Evolutionary conservation across 1,140 invertebrate genomes (phyloP), one percentile per base, ranked within the genome.

Genomic region (Pogonomyrmex barbatus): DNA sequence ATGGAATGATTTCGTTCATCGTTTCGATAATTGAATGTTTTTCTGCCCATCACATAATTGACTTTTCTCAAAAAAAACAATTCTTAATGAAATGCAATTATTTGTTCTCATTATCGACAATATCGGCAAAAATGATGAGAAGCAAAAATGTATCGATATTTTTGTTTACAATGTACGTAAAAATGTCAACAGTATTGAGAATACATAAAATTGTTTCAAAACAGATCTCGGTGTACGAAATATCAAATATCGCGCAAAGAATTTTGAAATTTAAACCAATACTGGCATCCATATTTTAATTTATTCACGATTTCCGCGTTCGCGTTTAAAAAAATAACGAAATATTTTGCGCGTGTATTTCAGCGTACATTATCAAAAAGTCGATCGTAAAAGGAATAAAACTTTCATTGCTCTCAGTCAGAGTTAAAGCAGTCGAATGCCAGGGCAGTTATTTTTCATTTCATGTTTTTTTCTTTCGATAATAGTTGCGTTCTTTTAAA

Each of bases 201-300:
- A 85, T 24, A 65, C 36, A 78, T 47, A 36, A 47, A 54, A 85
- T 78, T 65, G 58, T 85, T 78, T 77, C 47, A 65, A 85, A 85
- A 78, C 60, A 85, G 33, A 58, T 73, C 79, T 58, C 52, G 17
- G 17, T 83, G n/a, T 60, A 73, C 47, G 47, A 65, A 68, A 79
- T 60, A 83, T 60, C 47, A 36, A 65, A 52, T 78, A 65, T 65
- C 47, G 47, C 60, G 33, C 39, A 45, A 58, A 78, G 82, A 65
- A 78, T 77, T 85, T 77, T 85, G 47, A 50, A 85, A 85, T 83
- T 58, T 58, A 75, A 73, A 83, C 33, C 54, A 47, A 83, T 60
- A 75, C n/a, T 50, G 79, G 56, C 42, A 73, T 73, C 79, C 42
- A 83, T 83, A 83, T 83, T 24, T 24, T 83, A 83, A 83, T 83